Conservation (phyloP, 2,113 vertebrate species). For the Dicentrarchus labrax region DNA sequence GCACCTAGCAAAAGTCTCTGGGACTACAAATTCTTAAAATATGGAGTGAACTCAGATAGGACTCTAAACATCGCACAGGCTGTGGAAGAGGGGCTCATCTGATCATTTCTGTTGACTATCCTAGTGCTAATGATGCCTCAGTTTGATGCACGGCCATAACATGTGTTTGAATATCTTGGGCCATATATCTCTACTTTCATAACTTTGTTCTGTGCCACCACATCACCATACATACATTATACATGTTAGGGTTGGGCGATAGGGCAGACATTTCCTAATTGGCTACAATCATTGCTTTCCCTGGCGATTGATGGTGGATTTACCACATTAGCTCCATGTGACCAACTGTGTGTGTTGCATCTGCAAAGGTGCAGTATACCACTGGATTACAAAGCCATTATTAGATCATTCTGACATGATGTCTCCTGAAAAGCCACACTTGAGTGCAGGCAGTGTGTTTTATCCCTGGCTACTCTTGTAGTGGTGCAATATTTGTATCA, state of each 20-base stretch:
- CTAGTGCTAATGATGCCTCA: slow-evolving; percentile 33
- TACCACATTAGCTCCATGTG: neutral
- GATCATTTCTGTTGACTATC: slow-evolving; percentile 52
- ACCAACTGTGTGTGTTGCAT: slow-evolving; percentile 4
- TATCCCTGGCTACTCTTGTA: neutral
- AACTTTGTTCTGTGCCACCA: slow-evolving; percentile 45
- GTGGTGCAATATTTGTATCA: neutral
- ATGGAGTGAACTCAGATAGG: neutral
- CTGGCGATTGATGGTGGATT: slow-evolving; percentile 1
- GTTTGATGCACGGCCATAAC: slow-evolving; percentile 41
- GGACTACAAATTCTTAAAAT: slow-evolving; percentile 15
- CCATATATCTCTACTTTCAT: slow-evolving; percentile 44
- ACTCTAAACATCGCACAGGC: slow-evolving; percentile 34
- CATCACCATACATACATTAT: slow-evolving; percentile 15
- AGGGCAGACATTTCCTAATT: slow-evolving; percentile 12
- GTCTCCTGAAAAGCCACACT: slow-evolving; percentile 6
- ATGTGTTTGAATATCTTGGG: slow-evolving; percentile 46
- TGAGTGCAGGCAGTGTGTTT: slow-evolving; percentile 11
- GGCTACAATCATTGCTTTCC: neutral
- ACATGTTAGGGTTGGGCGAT: slow-evolving; percentile 39
- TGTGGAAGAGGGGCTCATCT: slow-evolving; percentile 20
- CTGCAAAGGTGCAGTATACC: neutral
- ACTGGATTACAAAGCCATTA: slow-evolving; percentile 42
- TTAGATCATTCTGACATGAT: slow-evolving; percentile 1
- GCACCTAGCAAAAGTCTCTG: slow-evolving; percentile 24